phyloP scores from a whole-genome alignment of 2,797 vertebrate genomes.

The Thunnus albacares region DNA sequence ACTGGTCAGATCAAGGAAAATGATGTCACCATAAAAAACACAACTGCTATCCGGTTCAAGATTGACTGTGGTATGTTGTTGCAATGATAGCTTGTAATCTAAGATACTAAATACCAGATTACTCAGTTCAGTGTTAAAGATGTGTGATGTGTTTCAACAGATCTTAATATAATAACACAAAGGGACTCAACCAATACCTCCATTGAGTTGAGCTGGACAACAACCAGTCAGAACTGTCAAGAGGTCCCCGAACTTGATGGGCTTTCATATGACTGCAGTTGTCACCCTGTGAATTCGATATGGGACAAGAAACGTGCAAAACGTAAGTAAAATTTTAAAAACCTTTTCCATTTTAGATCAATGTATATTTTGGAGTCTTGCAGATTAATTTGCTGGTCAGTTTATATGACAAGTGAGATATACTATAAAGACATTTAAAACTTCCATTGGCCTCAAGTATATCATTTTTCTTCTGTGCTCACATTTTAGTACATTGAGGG shows the following conservation, averaged over 20 bases:
- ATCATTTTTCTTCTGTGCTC: neutral
- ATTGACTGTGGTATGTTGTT: conserved; percentile 70
- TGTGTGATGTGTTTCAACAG: conserved; percentile 59
- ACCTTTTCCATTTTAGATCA: too few relatives aligned
- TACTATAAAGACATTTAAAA: neutral
- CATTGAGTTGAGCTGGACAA: neutral
- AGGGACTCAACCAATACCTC: fast-evolving
- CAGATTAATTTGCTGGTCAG: neutral
- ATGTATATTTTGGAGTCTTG: neutral
- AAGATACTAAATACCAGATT: neutral
- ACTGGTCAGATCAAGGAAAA: conserved; percentile 8
- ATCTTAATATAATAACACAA: fast-evolving
- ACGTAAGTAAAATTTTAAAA: conserved; percentile 28
- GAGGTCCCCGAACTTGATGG: fast-evolving
- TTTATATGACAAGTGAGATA: neutral
- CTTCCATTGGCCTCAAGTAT: neutral
- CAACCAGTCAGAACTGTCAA: fast-evolving
- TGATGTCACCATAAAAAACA: fast-evolving
- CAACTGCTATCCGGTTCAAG: fast-evolving
- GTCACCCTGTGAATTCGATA: neutral
- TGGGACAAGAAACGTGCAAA: fast-evolving
- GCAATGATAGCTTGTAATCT: neutral
- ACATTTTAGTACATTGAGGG: neutral
- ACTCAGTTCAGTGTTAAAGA: neutral
- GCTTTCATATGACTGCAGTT: neutral